Evolutionary conservation across 2,113 vertebrate species (phyloP).

Genomic region (Macroglossus sobrinus): DNA sequence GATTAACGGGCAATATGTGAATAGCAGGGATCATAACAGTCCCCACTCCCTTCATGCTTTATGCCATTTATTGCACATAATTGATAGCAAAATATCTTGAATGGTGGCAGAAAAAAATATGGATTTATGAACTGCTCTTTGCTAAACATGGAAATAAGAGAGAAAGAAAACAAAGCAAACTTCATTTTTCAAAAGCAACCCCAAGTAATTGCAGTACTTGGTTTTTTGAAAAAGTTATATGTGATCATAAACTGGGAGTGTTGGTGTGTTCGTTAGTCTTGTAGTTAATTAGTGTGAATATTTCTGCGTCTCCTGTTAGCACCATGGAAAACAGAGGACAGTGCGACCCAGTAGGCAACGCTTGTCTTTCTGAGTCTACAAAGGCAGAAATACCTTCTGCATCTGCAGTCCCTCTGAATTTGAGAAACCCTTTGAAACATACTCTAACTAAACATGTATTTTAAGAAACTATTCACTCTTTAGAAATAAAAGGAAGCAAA

Average conservation of each 20-base stretch:
- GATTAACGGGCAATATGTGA: conserved; percentile 83
- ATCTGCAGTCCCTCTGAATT: neutral
- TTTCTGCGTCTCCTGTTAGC: neutral
- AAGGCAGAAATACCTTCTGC: neutral
- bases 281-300: neutral
- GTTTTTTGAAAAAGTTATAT: neutral
- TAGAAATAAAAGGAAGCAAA: conserved; percentile 4
- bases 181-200: conserved; percentile 52
- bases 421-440: neutral
- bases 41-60: neutral
- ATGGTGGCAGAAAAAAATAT: conserved; percentile 53
- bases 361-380: neutral
- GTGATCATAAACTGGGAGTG: neutral
- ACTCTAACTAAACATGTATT: neutral
- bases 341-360: neutral
- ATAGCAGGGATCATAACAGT: conserved; percentile 51
- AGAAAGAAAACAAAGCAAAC: conserved; percentile 58
- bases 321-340: neutral
- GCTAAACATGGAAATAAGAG: conserved; percentile 69
- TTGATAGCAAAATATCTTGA: conserved; percentile 68
- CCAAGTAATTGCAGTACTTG: neutral
- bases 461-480: neutral
- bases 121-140: neutral
- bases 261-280: neutral
- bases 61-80: conserved; percentile 46